These are phyloP conservation scores for Pedetes capensis DNA, from an alignment of 2,113 vertebrate species.

Conservation along the genomic window DNA sequence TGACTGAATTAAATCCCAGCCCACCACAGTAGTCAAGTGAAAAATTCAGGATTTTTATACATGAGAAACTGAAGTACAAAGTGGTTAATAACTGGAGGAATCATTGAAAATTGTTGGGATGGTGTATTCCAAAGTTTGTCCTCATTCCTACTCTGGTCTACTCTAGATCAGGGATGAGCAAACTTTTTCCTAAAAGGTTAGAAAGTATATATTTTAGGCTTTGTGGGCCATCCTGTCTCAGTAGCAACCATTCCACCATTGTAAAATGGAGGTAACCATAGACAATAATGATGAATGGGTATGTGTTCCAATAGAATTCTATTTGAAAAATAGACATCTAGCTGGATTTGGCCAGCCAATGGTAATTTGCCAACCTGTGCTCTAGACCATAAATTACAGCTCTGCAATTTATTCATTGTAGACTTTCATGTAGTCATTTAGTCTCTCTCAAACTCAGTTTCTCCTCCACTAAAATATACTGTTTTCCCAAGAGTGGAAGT, in stretches of 20 bases:
- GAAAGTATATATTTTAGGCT: neutral
- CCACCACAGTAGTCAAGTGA: neutral
- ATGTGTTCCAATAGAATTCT: neutral
- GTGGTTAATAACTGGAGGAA: neutral
- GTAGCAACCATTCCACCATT: neutral
- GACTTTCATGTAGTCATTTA: neutral
- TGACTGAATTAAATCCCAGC: no score
- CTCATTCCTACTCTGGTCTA: neutral
- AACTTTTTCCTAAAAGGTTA: neutral
- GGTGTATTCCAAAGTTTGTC: neutral
- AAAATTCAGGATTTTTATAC: neutral
- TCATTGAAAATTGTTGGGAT: neutral
- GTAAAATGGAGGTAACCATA: rapidly evolving
- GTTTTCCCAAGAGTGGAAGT: neutral
- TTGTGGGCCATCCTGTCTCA: neutral
- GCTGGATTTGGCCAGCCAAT: neutral
- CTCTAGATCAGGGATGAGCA: neutral
- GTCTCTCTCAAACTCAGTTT: neutral
- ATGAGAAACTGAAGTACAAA: neutral
- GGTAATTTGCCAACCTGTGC: neutral
- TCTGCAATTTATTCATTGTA: neutral
- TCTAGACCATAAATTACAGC: neutral
- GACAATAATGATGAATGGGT: neutral
- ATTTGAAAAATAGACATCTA: neutral
- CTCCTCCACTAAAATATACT: neutral